phyloP scores from a whole-genome alignment of 2,113 vertebrate genomes.

The Equus przewalskii region DNA sequence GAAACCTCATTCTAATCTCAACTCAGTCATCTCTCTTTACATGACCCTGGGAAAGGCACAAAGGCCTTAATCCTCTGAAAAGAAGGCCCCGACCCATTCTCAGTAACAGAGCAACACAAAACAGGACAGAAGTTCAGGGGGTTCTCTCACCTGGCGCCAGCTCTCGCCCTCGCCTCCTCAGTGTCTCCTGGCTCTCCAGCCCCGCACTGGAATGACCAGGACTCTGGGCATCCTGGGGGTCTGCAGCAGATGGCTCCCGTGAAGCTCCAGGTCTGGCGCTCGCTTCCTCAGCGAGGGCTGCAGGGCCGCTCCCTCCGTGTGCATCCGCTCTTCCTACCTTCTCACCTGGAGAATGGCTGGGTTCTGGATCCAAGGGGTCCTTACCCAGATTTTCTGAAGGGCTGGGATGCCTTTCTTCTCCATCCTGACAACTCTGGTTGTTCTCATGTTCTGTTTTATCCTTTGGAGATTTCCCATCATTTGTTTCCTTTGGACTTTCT shows the following conservation, averaged over 20 bases:
- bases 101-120: not conserved
- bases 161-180: constrained; percentile 76
- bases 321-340: not conserved
- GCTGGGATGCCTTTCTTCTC: not conserved
- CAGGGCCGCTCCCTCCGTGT: not conserved
- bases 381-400: not conserved
- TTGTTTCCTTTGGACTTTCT: not conserved
- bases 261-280: not conserved
- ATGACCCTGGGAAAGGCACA: not conserved
- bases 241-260: not conserved
- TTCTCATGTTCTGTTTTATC: not conserved
- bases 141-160: constrained; percentile 82
- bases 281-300: not conserved
- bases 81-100: not conserved
- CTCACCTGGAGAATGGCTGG: not conserved
- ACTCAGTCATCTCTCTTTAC: not conserved
- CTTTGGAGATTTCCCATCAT: not conserved
- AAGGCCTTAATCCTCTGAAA: not conserved
- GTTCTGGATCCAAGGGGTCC: constrained; percentile 13
- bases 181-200: accelerated
- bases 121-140: not conserved
- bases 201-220: not conserved
- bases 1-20: not conserved
- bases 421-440: not conserved
- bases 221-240: not conserved